A percentile compares a stretch with the other conserved stretches of the same genome.
These are phyloP conservation scores for Bimastos eiseni DNA, from an alignment of 2,888 invertebrate genomes.

Conservation along the genomic window DNA sequence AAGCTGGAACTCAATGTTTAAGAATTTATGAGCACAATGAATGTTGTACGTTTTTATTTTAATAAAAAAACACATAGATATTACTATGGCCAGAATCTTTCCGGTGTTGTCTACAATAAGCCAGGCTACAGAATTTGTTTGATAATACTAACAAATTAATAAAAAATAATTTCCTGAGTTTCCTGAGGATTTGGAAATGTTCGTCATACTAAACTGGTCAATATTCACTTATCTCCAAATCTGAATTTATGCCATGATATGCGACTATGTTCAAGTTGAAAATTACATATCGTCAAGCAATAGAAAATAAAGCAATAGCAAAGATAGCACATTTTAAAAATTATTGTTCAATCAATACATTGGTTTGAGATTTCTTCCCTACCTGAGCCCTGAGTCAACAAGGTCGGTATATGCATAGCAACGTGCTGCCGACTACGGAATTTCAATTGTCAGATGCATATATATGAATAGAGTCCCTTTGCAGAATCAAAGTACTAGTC, in stretches of 20 bases:
- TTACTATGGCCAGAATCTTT: not conserved
- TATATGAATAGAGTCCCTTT: not conserved
- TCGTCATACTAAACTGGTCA: not conserved
- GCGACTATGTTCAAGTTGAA: too few species aligned
- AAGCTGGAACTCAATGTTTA: not conserved
- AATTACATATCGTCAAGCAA: too few species aligned
- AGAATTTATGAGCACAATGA: not conserved
- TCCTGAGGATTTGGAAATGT: too few species aligned
- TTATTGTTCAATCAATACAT: too few species aligned
- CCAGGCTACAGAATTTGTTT: not conserved
- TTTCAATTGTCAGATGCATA: not conserved
- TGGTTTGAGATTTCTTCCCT: too few species aligned
- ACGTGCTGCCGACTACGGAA: not conserved
- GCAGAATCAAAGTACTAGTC: too few species aligned
- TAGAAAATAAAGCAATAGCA: too few species aligned
- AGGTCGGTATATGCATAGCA: not conserved
- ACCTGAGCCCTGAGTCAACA: too few species aligned
- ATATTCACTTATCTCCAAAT: not conserved
- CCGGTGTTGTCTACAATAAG: not conserved
- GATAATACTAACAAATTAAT: not conserved
- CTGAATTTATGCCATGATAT: not conserved
- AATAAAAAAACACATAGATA: not conserved
- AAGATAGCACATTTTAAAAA: too few species aligned
- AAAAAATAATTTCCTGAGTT: not conserved
- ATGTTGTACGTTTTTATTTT: slow-evolving; percentile 3